phyloP scores from a whole-genome alignment of 2,113 vertebrate species.

The Anguilla rostrata region DNA sequence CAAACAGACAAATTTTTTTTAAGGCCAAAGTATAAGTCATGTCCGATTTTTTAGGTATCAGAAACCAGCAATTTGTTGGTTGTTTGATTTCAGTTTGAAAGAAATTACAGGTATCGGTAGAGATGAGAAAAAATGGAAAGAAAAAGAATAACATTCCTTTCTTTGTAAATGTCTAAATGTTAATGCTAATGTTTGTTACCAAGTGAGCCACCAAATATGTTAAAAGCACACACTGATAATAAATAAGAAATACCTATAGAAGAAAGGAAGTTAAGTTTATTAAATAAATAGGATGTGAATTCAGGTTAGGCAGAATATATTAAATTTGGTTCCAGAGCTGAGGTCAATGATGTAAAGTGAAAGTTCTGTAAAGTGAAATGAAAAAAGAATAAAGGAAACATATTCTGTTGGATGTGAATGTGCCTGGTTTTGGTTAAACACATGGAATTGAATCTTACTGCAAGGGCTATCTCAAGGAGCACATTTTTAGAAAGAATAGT shows the following conservation, averaged over 20 bases:
- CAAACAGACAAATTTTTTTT: not conserved
- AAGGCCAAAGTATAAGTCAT: not conserved
- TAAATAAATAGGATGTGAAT: too few relatives aligned
- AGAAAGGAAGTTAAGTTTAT: too few relatives aligned
- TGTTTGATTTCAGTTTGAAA: conserved; percentile 15
- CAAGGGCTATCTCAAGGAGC: not conserved
- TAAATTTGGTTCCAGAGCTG: too few relatives aligned
- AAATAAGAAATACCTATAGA: too few relatives aligned
- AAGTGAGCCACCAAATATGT: not conserved
- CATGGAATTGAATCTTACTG: not conserved
- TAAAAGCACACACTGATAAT: too few relatives aligned
- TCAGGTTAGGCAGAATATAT: too few relatives aligned
- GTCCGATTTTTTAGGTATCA: not conserved
- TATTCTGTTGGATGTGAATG: too few relatives aligned
- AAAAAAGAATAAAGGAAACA: too few relatives aligned
- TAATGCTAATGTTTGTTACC: not conserved
- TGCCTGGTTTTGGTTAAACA: not conserved
- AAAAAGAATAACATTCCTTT: conserved; percentile 5
- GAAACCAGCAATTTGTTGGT: not conserved
- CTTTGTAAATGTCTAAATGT: not conserved
- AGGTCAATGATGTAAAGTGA: too few relatives aligned
- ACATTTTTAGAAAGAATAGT: not conserved
- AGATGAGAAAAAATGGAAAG: not conserved
- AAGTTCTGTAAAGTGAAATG: too few relatives aligned
- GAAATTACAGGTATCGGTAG: conserved; percentile 11